Conservation (phyloP, 2,888 invertebrate genomes). For the Macaria notata region DNA sequence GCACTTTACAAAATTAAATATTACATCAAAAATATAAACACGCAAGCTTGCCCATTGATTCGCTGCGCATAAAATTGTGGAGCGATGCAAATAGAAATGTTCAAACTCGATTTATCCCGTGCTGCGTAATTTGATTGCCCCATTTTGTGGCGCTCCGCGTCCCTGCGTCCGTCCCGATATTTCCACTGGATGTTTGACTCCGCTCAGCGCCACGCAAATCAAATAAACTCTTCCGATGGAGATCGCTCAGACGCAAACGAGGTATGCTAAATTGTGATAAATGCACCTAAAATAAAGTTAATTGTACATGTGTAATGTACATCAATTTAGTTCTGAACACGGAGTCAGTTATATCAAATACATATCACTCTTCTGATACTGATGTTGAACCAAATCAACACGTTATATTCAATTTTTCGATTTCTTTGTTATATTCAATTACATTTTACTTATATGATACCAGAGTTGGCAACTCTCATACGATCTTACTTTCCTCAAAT, state of each 20-base stretch:
- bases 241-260: conserved; percentile 21
- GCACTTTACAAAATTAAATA: not conserved
- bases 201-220: conserved; percentile 26
- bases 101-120: not conserved
- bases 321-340: not conserved
- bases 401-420: too few species aligned
- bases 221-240: conserved; percentile 28
- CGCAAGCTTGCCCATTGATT: too few species aligned
- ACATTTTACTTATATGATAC: too few species aligned
- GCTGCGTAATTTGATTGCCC: not conserved
- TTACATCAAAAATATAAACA: not conserved
- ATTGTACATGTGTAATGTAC: too few species aligned
- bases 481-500: too few species aligned
- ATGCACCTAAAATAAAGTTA: not conserved
- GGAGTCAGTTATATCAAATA: too few species aligned
- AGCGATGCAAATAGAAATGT: not conserved
- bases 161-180: conserved; percentile 5
- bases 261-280: conserved; percentile 12
- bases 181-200: conserved; percentile 25
- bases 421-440: too few species aligned
- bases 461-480: too few species aligned
- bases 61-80: too few species aligned
- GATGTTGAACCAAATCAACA: too few species aligned
- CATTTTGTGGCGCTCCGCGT: not conserved
- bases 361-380: too few species aligned